These are phyloP conservation scores for Pomacea canaliculata DNA, from an alignment of 2,888 invertebrate species.

Conservation along the genomic window DNA sequence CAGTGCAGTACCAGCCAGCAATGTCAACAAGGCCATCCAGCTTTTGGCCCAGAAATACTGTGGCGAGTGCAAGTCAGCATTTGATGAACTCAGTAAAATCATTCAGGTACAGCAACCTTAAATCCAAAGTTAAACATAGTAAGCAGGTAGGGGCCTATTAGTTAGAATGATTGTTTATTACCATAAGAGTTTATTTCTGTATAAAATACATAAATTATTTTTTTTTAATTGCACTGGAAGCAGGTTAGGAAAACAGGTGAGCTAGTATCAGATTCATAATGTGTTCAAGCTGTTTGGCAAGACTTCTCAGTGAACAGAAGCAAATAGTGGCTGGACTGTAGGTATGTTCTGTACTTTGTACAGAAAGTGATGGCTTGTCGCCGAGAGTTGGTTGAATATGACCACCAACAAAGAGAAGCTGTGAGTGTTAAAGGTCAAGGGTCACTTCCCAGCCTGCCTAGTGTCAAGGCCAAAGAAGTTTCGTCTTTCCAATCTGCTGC, in stretches of 20 bases:
- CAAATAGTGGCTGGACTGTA: too few species aligned
- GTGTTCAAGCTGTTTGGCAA: too few species aligned
- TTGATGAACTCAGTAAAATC: constrained; percentile 87
- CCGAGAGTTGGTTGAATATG: constrained; percentile 91
- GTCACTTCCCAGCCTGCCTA: constrained; percentile 23
- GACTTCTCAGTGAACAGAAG: too few species aligned
- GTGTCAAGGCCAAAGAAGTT: constrained; percentile 28
- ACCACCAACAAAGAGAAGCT: constrained; percentile 74
- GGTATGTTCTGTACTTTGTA: background rate
- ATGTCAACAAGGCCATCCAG: constrained; percentile 92
- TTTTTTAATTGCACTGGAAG: background rate
- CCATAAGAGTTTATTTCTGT: background rate
- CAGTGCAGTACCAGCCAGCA: constrained; percentile 50
- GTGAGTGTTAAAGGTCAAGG: constrained; percentile 45
- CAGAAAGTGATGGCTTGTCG: constrained; percentile 91
- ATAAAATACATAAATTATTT: background rate
- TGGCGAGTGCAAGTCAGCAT: constrained; percentile 92
- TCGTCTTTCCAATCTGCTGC: constrained; percentile 15
- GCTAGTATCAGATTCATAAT: too few species aligned
- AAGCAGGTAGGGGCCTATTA: too few species aligned
- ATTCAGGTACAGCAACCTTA: constrained; percentile 69
- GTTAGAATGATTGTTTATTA: too few species aligned
- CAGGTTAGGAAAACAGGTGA: too few species aligned
- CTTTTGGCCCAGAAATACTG: constrained; percentile 94
- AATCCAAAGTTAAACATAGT: too few species aligned